Conservation (phyloP, 2,113 vertebrate species). For the Vombatus ursinus region DNA sequence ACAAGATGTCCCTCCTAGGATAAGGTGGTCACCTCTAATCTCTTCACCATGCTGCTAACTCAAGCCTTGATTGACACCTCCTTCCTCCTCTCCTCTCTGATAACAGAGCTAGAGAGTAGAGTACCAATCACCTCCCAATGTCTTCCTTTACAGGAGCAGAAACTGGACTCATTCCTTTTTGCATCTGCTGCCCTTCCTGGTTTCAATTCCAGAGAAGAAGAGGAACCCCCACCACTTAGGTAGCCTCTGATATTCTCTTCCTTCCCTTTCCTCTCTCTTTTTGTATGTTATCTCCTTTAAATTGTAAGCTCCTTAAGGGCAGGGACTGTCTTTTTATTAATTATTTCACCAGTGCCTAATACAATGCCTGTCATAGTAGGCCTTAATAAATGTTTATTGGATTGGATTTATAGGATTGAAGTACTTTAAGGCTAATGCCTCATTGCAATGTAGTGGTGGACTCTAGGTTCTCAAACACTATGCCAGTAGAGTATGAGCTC, state of each 20-base stretch:
- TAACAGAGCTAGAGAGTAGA: not conserved
- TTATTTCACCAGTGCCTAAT: too few species aligned
- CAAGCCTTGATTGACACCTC: not conserved
- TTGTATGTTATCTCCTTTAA: not conserved
- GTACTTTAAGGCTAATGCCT: too few species aligned
- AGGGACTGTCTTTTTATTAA: not conserved
- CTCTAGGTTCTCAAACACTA: too few species aligned
- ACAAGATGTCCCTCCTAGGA: too few species aligned
- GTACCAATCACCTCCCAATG: not conserved
- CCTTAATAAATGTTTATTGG: too few species aligned
- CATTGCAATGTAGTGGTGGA: too few species aligned
- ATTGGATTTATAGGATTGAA: too few species aligned
- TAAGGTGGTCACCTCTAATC: not conserved
- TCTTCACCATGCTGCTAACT: not conserved
- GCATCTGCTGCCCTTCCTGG: not conserved
- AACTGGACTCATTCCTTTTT: not conserved
- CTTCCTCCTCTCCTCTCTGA: not conserved
- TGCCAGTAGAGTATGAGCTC: too few species aligned
- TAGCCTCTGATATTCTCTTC: not conserved
- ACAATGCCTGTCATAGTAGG: too few species aligned
- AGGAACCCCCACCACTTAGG: not conserved
- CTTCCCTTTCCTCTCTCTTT: not conserved
- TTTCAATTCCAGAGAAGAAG: not conserved
- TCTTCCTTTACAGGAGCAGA: not conserved
- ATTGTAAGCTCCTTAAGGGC: too few species aligned